A percentile compares a stretch with the other conserved stretches of the same genome.
Conservation (phyloP, 2,797 vertebrate species). For the Echiichthys vipera region DNA sequence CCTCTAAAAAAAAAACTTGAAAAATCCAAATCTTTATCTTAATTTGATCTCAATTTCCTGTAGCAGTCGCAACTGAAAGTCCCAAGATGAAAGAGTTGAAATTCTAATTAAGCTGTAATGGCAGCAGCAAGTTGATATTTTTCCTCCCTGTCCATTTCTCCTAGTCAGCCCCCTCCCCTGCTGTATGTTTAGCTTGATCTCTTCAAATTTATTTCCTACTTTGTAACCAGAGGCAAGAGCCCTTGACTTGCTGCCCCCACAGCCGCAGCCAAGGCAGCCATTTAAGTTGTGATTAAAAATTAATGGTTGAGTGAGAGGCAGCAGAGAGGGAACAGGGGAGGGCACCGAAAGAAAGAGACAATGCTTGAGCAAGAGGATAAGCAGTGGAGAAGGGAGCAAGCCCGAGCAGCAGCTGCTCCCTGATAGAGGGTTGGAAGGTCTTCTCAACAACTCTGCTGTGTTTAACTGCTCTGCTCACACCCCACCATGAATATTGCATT, state of each 20-base stretch:
- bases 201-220: conserved; percentile 84
- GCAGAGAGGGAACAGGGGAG: conserved; percentile 63
- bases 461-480: conserved; percentile 79
- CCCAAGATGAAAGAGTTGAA: conserved; percentile 76
- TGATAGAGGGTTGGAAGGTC: conserved; percentile 80
- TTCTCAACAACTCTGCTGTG: conserved; percentile 79
- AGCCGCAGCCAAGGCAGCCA: conserved; percentile 83
- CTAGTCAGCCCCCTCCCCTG: conserved; percentile 53
- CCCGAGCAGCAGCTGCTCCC: conserved; percentile 80
- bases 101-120: conserved; percentile 78
- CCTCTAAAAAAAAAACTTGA: conserved; percentile 47
- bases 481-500: conserved; percentile 87
- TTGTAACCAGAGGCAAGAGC: conserved; percentile 84
- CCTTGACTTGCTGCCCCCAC: conserved; percentile 83
- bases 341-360: conserved; percentile 63
- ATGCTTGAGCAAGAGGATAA: conserved; percentile 58
- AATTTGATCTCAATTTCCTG: conserved; percentile 82
- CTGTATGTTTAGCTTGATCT: conserved; percentile 83
- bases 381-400: conserved; percentile 57
- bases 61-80: conserved; percentile 66
- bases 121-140: conserved; percentile 64
- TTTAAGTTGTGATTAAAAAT: conserved; percentile 90
- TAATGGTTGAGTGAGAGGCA: conserved; percentile 81
- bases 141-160: conserved; percentile 56
- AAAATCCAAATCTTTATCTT: conserved; percentile 73